These are phyloP conservation scores for Oscheius sp. DNA, from an alignment of 2,888 invertebrate genomes.

Conservation along the genomic window DNA sequence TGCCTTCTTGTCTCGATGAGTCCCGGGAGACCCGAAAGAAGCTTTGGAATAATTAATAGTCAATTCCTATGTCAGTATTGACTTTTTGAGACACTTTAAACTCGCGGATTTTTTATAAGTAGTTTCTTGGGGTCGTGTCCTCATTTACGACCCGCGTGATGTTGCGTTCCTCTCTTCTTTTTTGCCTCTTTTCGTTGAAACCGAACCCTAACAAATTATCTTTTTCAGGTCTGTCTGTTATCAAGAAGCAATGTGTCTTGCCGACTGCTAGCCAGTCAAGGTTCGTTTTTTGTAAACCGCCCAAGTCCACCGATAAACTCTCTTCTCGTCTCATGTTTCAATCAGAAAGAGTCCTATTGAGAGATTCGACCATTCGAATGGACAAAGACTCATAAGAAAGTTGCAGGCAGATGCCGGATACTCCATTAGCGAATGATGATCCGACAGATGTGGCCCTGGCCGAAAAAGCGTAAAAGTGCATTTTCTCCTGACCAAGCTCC, in stretches of 20 bases:
- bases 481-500: not conserved
- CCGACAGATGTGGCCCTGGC: not conserved
- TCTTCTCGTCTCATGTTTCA: not conserved
- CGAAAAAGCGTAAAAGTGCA: conserved; percentile 26
- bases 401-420: conserved; percentile 1
- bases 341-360: not conserved
- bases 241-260: conserved; percentile 25
- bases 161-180: not conserved
- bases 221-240: conserved; percentile 26
- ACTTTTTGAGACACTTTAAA: not conserved
- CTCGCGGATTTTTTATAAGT: not conserved
- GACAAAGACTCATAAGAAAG: not conserved
- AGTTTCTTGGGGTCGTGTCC: not conserved
- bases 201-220: not conserved
- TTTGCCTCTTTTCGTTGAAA: not conserved
- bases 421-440: not conserved
- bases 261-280: conserved; percentile 18
- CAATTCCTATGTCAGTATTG: too few species aligned
- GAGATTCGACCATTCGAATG: not conserved
- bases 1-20: too few species aligned
- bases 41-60: too few species aligned
- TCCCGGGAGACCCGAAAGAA: too few species aligned
- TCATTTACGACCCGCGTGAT: not conserved
- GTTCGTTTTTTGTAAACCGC: conserved; percentile 3
- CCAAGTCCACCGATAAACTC: not conserved